Conservation (phyloP, 2,888 invertebrate genomes). For the Operophtera brumata region DNA sequence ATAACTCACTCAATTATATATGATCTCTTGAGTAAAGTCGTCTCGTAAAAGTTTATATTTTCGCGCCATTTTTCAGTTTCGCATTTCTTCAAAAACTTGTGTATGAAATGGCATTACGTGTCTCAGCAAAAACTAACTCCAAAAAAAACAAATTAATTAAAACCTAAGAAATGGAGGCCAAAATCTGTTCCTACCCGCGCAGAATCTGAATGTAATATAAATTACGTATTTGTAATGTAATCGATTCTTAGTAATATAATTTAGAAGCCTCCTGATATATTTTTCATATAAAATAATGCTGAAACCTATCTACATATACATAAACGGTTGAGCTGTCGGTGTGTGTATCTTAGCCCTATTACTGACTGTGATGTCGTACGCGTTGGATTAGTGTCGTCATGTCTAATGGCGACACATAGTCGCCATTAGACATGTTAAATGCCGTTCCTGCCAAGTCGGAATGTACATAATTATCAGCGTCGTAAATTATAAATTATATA, state of each 20-base stretch:
- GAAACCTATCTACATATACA: conserved; percentile 18
- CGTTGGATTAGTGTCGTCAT: conserved; percentile 29
- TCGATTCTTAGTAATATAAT: conserved; percentile 3
- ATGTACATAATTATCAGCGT: no score
- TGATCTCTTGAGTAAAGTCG: conserved; percentile 19
- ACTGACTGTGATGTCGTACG: conserved; percentile 52
- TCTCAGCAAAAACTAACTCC: not conserved
- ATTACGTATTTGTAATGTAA: not conserved
- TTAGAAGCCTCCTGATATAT: conserved; percentile 1
- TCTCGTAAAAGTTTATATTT: conserved; percentile 12
- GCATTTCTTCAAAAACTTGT: not conserved
- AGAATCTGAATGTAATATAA: not conserved
- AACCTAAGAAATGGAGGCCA: not conserved
- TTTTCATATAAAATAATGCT: conserved; percentile 15
- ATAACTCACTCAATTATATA: no score
- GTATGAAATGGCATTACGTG: not conserved
- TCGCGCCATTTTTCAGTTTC: conserved; percentile 20
- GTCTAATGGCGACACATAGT: conserved; percentile 9
- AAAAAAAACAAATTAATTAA: not conserved
- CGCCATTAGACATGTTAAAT: no score
- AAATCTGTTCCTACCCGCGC: not conserved
- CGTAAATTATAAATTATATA: no score
- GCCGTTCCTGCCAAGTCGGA: no score
- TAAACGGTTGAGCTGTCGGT: conserved; percentile 37
- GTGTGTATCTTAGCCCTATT: conserved; percentile 39